phyloP scores from a whole-genome alignment of 2,888 invertebrate genomes.

The Scrobipalpa atriplicella region DNA sequence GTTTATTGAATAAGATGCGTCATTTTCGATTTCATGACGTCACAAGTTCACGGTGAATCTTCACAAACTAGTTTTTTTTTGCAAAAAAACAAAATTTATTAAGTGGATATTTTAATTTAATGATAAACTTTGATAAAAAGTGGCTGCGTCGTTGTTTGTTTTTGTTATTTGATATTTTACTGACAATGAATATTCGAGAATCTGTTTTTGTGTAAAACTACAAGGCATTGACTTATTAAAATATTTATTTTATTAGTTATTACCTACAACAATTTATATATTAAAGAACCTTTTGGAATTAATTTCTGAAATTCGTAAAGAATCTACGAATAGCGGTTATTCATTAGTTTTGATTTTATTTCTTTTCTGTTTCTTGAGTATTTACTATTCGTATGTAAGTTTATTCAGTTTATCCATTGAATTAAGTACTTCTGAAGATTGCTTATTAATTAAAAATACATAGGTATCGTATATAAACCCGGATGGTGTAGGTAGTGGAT shows the following conservation, averaged over 20 bases:
- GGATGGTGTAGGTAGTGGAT: too few relatives aligned
- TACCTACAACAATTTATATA: not conserved
- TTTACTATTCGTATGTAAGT: too few relatives aligned
- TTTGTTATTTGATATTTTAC: constrained; percentile 7
- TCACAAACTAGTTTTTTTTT: constrained; percentile 1
- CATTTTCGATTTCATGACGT: not conserved
- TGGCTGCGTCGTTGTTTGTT: not conserved
- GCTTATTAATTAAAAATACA: too few relatives aligned
- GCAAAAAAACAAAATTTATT: not conserved
- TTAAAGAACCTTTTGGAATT: too few relatives aligned
- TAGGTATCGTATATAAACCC: too few relatives aligned
- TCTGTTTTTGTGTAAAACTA: not conserved
- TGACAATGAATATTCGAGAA: constrained; percentile 6
- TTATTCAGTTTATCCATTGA: too few relatives aligned
- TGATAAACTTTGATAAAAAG: too few relatives aligned
- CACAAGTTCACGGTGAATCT: constrained; percentile 11
- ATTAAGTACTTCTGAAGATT: too few relatives aligned
- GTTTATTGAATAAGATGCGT: not conserved
- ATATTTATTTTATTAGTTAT: not conserved
- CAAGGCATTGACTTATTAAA: not conserved
- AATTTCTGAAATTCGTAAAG: too few relatives aligned
- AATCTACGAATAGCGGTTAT: too few relatives aligned
- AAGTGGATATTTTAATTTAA: not conserved
- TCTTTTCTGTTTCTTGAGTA: too few relatives aligned
- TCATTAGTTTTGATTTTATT: too few relatives aligned